A percentile compares a stretch with the other conserved stretches of the same genome.
phyloP scores from a whole-genome alignment of 2,797 vertebrate genomes.

The Trachurus trachurus region DNA sequence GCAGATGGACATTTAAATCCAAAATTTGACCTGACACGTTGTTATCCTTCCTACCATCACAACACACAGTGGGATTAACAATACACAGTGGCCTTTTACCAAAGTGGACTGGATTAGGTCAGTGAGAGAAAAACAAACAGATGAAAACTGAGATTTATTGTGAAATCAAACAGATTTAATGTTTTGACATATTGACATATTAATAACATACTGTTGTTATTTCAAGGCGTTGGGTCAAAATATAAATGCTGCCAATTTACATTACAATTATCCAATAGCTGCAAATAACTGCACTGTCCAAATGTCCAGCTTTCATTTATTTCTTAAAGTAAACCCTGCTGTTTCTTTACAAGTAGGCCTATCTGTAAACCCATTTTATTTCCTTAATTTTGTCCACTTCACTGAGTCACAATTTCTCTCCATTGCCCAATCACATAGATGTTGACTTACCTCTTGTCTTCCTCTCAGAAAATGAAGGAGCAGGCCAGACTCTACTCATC shows the following conservation, averaged over 20 bases:
- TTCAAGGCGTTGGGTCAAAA: neutral
- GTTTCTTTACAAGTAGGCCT: neutral
- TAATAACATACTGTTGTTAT: neutral
- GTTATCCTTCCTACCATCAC: neutral
- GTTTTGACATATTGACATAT: neutral
- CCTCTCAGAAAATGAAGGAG: constrained; percentile 89
- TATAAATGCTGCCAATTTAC: neutral
- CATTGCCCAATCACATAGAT: rapidly evolving
- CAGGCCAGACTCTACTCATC: constrained; percentile 88
- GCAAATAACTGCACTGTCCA: neutral
- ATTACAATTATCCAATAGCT: neutral
- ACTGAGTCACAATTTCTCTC: neutral
- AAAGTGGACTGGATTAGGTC: neutral
- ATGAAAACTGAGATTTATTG: constrained; percentile 6
- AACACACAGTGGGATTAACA: neutral
- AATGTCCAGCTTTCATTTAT: neutral
- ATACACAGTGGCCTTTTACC: neutral
- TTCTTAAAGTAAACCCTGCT: neutral
- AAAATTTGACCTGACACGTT: neutral
- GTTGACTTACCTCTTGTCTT: constrained; percentile 6
- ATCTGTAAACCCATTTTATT: neutral
- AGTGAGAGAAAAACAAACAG: constrained; percentile 4
- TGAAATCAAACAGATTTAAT: neutral
- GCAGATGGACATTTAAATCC: neutral
- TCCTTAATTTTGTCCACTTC: neutral